Percentiles rank a stretch among this genome's conserved stretches.
Evolutionary conservation across 2,113 vertebrate species (phyloP).

Genomic region (Gnathonemus echidnorhynchus): DNA sequence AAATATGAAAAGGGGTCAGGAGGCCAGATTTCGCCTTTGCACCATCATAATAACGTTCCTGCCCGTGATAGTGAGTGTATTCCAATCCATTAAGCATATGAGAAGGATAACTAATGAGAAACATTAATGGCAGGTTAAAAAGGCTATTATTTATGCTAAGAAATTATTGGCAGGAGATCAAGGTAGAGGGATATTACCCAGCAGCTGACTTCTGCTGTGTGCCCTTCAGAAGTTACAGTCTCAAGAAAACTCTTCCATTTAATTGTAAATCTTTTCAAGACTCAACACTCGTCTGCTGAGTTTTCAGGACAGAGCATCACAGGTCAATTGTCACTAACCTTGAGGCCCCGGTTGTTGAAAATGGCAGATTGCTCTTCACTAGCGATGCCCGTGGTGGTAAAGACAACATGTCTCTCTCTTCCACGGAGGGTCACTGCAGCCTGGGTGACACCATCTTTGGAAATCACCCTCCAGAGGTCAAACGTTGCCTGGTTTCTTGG

Average conservation of each 20-base stretch:
- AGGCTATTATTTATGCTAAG: not conserved
- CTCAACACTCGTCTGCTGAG: not conserved
- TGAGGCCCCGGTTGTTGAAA: slow-evolving; percentile 45
- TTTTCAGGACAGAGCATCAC: not conserved
- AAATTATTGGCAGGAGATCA: slow-evolving; percentile 7
- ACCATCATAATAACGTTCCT: not conserved
- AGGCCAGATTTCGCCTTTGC: not conserved
- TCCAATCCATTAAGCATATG: not conserved
- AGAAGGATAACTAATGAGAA: not conserved
- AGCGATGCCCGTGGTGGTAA: slow-evolving; percentile 39
- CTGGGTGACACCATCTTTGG: slow-evolving; percentile 41
- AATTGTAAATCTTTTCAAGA: not conserved
- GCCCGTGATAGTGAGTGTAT: not conserved
- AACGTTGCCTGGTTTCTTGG: slow-evolving; percentile 40
- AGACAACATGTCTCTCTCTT: slow-evolving; percentile 42
- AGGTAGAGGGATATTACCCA: not conserved
- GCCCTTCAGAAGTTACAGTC: not conserved
- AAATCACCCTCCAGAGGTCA: slow-evolving; percentile 49
- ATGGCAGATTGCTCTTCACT: slow-evolving; percentile 38
- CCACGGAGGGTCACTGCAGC: slow-evolving; percentile 49
- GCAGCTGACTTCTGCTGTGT: not conserved
- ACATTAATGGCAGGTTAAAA: not conserved
- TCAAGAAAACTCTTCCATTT: not conserved
- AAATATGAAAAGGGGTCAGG: slow-evolving; percentile 15
- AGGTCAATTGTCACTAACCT: slow-evolving; percentile 33